Conservation (phyloP, 2,113 vertebrate genomes). For the Mustela nigripes region DNA sequence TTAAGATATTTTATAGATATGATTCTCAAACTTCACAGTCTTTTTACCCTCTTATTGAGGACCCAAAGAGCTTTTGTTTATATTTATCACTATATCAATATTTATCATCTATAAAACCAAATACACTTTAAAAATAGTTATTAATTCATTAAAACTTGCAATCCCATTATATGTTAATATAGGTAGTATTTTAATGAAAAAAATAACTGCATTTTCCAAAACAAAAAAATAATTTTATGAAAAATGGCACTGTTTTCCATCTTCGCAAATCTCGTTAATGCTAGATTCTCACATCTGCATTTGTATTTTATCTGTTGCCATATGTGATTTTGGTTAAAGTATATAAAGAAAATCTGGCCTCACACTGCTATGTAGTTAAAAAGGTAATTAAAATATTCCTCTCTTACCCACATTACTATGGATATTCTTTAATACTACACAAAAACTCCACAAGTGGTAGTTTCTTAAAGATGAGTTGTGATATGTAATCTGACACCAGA, state of each 20-base stretch:
- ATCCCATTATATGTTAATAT: slow-evolving; percentile 12
- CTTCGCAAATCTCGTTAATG: slow-evolving; percentile 17
- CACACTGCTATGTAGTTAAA: neutral
- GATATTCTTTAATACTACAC: neutral
- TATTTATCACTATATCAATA: neutral
- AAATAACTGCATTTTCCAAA: slow-evolving; percentile 26
- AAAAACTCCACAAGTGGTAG: neutral
- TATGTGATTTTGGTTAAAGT: neutral
- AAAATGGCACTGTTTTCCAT: neutral
- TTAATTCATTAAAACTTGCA: slow-evolving; percentile 40
- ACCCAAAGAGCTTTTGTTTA: slow-evolving; percentile 2
- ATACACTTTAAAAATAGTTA: neutral
- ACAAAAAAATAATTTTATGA: neutral
- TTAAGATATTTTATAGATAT: neutral
- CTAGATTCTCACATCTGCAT: slow-evolving; percentile 19
- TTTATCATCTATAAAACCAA: neutral
- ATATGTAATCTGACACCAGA: neutral
- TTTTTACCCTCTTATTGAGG: neutral
- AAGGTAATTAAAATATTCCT: slow-evolving; percentile 28
- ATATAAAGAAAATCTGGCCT: slow-evolving; percentile 5
- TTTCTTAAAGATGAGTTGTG: slow-evolving; percentile 17
- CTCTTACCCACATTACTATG: slow-evolving; percentile 1
- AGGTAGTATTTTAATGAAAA: slow-evolving; percentile 37
- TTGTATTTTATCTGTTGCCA: neutral
- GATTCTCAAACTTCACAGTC: neutral